Base-by-base conservation (phyloP, 2,888 invertebrate genomes). In the Drosophila fulvimacula region DNA sequence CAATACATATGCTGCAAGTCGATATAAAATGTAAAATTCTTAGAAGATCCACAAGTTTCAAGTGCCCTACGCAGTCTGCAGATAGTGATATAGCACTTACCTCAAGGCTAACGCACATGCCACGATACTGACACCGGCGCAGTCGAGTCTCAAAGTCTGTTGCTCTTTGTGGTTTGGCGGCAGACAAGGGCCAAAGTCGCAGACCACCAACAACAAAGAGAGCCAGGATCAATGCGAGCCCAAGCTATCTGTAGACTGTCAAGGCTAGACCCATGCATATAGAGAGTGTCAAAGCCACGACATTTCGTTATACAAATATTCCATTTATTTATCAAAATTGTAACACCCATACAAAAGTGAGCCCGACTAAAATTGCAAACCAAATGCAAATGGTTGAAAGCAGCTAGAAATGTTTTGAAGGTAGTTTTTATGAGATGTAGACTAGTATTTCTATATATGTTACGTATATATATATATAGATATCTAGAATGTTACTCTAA, bases 311-410 rank as follows among this genome's bases (percentile, higher is more conserved):
- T 73, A 71, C 57, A 83, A 82, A 82, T 85, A 64, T 57, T 77
- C 71, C 78, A 73, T 88, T 83, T 88, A 88, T 83, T 83, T 85
- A 83, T 88, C 67, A 78, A 70, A 74, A 65, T 56, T 19, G 38
- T 59, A 69, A 73, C 63, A 88, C 88, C 78, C 86, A 85, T 82
- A 73, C 53, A 82, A 81, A 88, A 68, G 65, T 70, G 79, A 81
- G 85, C 61, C 67, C 67, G 39, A 59, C 44, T 66, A 65, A 63
- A 66, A 57, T 42, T 62, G 69, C 61, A 56, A 73, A 67, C 38
- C 46, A 39, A 64, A 44, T 51, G 46, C 53, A 67, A 64, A 42
- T 46, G 42, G 34, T 63, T 46, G 49, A 56, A 66, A 60, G 64
- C 62, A 56, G 49, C 69, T 63, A 74, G 51, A 70, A 60, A 57